These are phyloP conservation scores for Ageneiosus marmoratus DNA, from an alignment of 2,113 vertebrate genomes.

Conservation along the genomic window DNA sequence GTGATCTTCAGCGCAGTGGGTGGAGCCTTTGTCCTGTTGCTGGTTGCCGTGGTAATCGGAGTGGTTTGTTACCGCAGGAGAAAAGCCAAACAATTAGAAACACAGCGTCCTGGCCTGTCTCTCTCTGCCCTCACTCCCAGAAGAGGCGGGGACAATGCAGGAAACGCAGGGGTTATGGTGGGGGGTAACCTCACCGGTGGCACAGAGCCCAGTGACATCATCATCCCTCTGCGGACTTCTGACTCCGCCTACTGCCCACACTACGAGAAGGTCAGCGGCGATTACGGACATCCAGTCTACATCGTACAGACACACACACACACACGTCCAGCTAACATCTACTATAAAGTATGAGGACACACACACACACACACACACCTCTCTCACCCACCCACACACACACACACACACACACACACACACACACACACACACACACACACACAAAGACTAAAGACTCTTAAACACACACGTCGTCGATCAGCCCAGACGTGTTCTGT, in stretches of 20 bases:
- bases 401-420: constrained; percentile 3
- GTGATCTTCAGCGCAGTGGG: constrained; percentile 73
- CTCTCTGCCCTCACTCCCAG: constrained; percentile 62
- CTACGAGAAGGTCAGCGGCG: constrained; percentile 82
- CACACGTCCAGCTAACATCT: constrained; percentile 81
- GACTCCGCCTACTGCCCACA: constrained; percentile 79
- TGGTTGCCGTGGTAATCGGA: constrained; percentile 70
- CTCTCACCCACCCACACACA: neutral
- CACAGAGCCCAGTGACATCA: constrained; percentile 78
- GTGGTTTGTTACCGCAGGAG: constrained; percentile 73
- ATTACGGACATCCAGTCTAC: constrained; percentile 82
- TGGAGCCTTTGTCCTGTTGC: constrained; percentile 72
- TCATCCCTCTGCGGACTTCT: constrained; percentile 75
- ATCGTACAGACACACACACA: constrained; percentile 75
- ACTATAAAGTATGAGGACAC: constrained; percentile 80
- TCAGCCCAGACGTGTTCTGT: neutral
- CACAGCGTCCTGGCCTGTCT: constrained; percentile 72
- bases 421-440: constrained; percentile 11
- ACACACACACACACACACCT: neutral
- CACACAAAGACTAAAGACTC: neutral
- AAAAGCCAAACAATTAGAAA: constrained; percentile 75
- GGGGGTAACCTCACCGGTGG: constrained; percentile 66
- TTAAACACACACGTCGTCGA: neutral
- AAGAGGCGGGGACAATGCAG: constrained; percentile 35
- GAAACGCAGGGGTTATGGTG: neutral